Base-by-base conservation (phyloP, 2,113 vertebrate species). In the Zosterops hypoxanthus region DNA sequence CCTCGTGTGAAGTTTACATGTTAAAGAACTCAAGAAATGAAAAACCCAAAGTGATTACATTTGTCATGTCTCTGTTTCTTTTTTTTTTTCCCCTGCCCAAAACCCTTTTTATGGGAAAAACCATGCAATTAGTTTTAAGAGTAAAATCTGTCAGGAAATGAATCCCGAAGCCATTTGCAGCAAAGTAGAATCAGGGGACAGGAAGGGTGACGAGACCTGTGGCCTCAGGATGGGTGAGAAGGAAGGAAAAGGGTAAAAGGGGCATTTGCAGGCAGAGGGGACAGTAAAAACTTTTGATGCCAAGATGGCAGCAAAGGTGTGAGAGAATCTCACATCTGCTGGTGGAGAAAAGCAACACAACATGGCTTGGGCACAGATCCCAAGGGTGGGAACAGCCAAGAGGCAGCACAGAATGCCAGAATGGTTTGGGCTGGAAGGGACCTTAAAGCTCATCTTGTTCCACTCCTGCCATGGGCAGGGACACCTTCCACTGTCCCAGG, bases 1-100 rank as follows among this genome's bases (percentile, higher is more conserved):
- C 44, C 23, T 61, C 0, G 2, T 75, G 77, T 68, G 86, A 82
- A 39, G 70, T 56, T 75, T 63, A 42, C 8, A 3, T 1, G 22
- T 31, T 42, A 41, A 72, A 20, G 49, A 90, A 69, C 39, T 71
- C 59, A 21, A 87, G 52, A 63, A 75, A 93, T 21, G 17, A 71
- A 52, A 91, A 79, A 24, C 19, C 6, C 22, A 12, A 68, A 71
- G 12, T 34, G 60, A 63, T 24, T 24, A 14, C 34, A 68, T 87
- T 66, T 93, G 49, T 92, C 64, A 68, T 36, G 33, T 8, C 29
- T 55, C 2, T 22, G 72, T 29, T 21, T 19, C 3, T 12, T 11
- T 57, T 57, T 53, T 12, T 57, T 57, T 46, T 18, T 3, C 3
- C 1, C 7, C 9, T 1, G 0, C 7, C 6, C 17, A 2, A 41